A percentile compares a stretch with the other conserved stretches of the same genome.
Evolutionary conservation across 2,888 invertebrate species (phyloP).

Genomic region (Perdita meconis): DNA sequence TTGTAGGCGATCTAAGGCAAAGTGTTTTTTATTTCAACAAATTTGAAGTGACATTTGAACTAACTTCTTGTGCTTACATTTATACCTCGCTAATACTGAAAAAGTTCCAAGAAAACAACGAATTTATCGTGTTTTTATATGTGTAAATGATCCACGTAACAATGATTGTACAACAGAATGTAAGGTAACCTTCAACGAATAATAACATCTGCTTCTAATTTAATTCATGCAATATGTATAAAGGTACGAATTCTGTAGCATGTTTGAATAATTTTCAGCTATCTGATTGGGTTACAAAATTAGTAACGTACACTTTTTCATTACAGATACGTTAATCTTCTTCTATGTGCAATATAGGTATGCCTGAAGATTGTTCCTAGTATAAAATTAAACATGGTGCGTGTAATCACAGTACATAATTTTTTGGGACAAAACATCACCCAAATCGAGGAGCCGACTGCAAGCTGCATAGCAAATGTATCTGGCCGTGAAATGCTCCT

Average conservation of each 20-base stretch:
- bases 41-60: neutral
- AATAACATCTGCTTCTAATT: conserved; percentile 11
- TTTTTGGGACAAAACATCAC: conserved; percentile 88
- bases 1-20: conserved; percentile 5
- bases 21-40: neutral
- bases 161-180: conserved; percentile 29
- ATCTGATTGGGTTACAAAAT: neutral
- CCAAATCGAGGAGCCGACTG: conserved; percentile 88
- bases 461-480: conserved; percentile 87
- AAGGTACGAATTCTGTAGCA: neutral
- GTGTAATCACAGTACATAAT: conserved; percentile 89
- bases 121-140: conserved; percentile 16
- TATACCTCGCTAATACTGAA: conserved; percentile 12
- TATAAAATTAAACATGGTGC: conserved; percentile 86
- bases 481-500: conserved; percentile 85
- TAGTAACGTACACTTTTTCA: neutral
- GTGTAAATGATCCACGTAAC: conserved; percentile 6
- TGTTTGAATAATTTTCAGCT: neutral
- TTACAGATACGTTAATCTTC: conserved; percentile 8
- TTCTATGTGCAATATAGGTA: conserved; percentile 17
- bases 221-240: conserved; percentile 8
- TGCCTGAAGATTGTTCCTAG: conserved; percentile 15
- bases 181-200: conserved; percentile 48
- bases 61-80: conserved; percentile 2
- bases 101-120: conserved; percentile 40